A percentile compares a stretch with the other conserved stretches of the same genome.
Conservation (phyloP, 2,888 invertebrate genomes). For the Itoplectis maculator region DNA sequence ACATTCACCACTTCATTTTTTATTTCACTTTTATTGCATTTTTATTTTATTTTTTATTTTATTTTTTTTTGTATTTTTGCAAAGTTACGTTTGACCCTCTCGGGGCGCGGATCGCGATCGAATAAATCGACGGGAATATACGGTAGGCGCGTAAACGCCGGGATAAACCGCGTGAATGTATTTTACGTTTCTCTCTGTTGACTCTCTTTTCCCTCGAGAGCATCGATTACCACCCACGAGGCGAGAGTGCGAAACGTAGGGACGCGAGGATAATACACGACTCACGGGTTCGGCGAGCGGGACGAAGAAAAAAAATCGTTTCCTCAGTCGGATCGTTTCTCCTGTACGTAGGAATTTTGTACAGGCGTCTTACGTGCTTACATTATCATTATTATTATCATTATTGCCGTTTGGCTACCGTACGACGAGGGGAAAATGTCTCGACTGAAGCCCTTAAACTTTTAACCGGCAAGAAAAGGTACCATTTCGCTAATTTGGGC, state of each 20-base stretch:
- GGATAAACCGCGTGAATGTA: slow-evolving; percentile 33
- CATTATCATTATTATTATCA: too few species aligned
- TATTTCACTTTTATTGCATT: too few species aligned
- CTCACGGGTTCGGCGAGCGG: too few species aligned
- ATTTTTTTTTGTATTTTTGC: background rate
- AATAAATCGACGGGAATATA: slow-evolving; percentile 46
- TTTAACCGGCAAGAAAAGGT: slow-evolving; percentile 2
- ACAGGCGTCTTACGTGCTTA: background rate
- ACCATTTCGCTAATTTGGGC: too few species aligned
- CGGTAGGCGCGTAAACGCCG: slow-evolving; percentile 42
- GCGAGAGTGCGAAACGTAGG: slow-evolving; percentile 41
- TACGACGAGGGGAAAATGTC: slow-evolving; percentile 33
- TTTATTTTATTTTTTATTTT: too few species aligned
- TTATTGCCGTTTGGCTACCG: slow-evolving; percentile 50
- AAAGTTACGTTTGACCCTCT: slow-evolving; percentile 19
- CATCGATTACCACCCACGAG: slow-evolving; percentile 65
- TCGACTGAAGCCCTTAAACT: slow-evolving; percentile 24
- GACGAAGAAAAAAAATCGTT: slow-evolving; percentile 11
- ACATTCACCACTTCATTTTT: slow-evolving; percentile 11
- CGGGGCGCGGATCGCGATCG: slow-evolving; percentile 39
- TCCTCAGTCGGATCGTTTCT: too few species aligned
- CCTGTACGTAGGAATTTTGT: background rate
- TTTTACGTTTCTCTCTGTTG: slow-evolving; percentile 29
- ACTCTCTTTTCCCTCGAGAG: background rate
- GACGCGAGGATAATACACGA: slow-evolving; percentile 24